Percentiles rank a stretch among this genome's conserved stretches.
phyloP scores from a whole-genome alignment of 1,140 invertebrate genomes.

The Trichonephila clavipes region DNA sequence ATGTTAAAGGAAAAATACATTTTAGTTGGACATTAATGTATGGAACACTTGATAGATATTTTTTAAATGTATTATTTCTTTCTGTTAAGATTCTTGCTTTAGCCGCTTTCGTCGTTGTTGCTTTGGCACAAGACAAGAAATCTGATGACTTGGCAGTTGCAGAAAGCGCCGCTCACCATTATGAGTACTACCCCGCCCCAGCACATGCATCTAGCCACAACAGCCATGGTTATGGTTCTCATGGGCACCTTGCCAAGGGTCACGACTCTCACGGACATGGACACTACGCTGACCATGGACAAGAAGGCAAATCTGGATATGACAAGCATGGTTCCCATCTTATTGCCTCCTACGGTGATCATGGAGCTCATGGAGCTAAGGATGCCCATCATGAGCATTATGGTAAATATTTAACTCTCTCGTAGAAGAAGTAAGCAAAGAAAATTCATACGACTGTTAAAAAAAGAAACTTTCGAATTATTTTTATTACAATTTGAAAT shows the following conservation, averaged over 20 bases:
- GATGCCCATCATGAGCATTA: conserved; percentile 60
- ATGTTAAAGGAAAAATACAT: not conserved
- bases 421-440: not conserved
- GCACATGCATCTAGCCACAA: not conserved
- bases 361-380: conserved; percentile 66
- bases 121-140: not conserved
- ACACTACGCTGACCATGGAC: conserved; percentile 54
- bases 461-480: too few relatives aligned
- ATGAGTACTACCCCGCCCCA: conserved; percentile 53
- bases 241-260: conserved; percentile 50
- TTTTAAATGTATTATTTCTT: not conserved
- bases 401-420: not conserved
- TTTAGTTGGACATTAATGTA: not conserved
- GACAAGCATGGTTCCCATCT: conserved; percentile 66
- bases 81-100: conserved; percentile 1
- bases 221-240: not conserved
- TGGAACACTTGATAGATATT: not conserved
- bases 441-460: too few relatives aligned
- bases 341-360: conserved; percentile 60
- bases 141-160: conserved; percentile 15
- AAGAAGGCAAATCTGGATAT: conserved; percentile 48
- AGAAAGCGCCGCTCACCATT: conserved; percentile 52
- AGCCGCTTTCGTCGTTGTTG: not conserved
- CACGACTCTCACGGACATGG: conserved; percentile 60
- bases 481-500: too few relatives aligned